phyloP scores from a whole-genome alignment of 2,888 invertebrate genomes.

The Epirrita christyi region DNA sequence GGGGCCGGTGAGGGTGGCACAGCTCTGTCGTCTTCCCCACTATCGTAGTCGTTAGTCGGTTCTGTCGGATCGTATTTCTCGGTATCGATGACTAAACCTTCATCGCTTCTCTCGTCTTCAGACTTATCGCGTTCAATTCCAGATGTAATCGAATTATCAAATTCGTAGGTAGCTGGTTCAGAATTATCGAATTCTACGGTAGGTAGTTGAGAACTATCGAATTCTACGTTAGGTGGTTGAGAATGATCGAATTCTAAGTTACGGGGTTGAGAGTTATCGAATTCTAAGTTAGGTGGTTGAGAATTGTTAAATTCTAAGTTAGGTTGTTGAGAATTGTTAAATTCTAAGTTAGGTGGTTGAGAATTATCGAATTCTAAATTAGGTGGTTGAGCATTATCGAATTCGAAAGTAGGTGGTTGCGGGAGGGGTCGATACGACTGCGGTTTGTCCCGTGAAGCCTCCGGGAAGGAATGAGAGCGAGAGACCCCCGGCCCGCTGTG shows the following conservation, averaged over 20 bases:
- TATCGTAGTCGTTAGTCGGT: conserved; percentile 73
- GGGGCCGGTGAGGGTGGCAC: conserved; percentile 11
- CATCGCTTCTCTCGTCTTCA: conserved; percentile 83
- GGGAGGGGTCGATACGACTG: conserved; percentile 54
- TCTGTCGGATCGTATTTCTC: conserved; percentile 85
- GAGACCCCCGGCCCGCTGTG: conserved; percentile 30
- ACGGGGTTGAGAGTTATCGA: too few species aligned
- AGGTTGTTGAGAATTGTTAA: too few species aligned
- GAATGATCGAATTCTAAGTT: too few species aligned
- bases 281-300: too few species aligned
- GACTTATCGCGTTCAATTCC: conserved; percentile 7
- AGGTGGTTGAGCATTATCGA: conserved; percentile 48
- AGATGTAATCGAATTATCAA: conserved; percentile 48
- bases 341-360: too few species aligned
- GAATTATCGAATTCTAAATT: too few species aligned
- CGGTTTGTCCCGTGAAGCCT: conserved; percentile 27
- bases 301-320: too few species aligned
- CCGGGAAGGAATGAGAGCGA: conserved; percentile 18
- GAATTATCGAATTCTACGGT: too few species aligned
- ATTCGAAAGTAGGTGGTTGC: conserved; percentile 66
- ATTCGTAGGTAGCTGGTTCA: conserved; percentile 46
- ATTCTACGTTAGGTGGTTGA: too few species aligned
- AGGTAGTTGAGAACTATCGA: too few species aligned
- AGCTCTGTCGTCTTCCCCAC: conserved; percentile 50
- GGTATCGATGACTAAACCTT: conserved; percentile 84